Conservation (phyloP, 2,113 vertebrate genomes). For the Glaucidium brasilianum region DNA sequence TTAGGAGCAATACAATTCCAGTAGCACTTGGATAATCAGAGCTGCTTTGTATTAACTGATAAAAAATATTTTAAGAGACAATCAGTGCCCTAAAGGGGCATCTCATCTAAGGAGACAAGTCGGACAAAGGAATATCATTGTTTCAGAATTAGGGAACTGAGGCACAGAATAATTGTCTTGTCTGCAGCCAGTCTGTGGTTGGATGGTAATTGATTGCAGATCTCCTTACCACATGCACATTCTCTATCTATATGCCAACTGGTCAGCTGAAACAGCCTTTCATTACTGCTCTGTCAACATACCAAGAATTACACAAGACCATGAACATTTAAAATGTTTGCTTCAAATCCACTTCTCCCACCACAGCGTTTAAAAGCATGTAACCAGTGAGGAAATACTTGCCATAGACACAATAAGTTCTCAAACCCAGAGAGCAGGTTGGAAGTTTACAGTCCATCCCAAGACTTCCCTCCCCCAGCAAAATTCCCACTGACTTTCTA, state of each 20-base stretch:
- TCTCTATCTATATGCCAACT: constrained; percentile 21
- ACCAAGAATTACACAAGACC: constrained; percentile 42
- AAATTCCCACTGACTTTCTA: neutral
- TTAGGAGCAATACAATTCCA: neutral
- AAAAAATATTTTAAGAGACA: neutral
- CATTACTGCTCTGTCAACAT: constrained; percentile 55
- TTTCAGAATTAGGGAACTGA: constrained; percentile 49
- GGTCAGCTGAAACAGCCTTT: constrained; percentile 53
- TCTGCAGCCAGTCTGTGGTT: constrained; percentile 39
- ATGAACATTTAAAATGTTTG: neutral
- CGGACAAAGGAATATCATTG: constrained; percentile 23
- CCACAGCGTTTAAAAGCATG: neutral
- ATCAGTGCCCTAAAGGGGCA: neutral
- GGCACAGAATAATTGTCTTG: constrained; percentile 30
- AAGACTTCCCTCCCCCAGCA: neutral
- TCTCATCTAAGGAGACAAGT: neutral
- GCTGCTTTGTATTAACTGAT: neutral
- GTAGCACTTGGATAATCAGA: neutral
- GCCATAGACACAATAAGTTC: neutral
- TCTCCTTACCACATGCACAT: constrained; percentile 29
- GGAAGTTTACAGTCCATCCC: neutral
- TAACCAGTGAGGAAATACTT: neutral
- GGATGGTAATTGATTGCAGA: constrained; percentile 38
- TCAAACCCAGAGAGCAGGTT: neutral
- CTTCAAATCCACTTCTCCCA: constrained; percentile 20